Conservation (phyloP, 2,888 invertebrate species). For the Empis stercorea region DNA sequence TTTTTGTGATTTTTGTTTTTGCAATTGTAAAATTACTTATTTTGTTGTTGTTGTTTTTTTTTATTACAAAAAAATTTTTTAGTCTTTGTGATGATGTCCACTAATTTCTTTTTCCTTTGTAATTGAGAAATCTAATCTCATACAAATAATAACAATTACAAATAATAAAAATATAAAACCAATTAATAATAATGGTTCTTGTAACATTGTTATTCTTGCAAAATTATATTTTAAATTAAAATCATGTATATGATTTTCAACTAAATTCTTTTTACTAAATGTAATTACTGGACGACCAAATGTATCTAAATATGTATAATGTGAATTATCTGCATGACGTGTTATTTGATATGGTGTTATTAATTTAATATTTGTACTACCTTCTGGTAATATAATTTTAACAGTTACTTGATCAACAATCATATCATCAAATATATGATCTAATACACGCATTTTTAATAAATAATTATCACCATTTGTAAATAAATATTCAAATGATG, state of each 20-base stretch:
- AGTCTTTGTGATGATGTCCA: background rate
- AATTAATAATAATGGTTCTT: constrained; percentile 85
- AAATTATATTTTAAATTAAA: constrained; percentile 84
- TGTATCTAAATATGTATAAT: constrained; percentile 91
- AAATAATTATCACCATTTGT: constrained; percentile 66
- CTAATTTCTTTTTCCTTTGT: constrained; percentile 48
- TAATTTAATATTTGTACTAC: constrained; percentile 67
- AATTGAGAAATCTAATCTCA: constrained; percentile 92
- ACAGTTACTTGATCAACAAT: constrained; percentile 79
- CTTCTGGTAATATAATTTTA: constrained; percentile 88
- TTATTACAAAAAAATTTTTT: too few species aligned
- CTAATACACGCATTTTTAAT: constrained; percentile 86
- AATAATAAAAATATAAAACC: constrained; percentile 82
- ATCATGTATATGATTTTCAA: constrained; percentile 93
- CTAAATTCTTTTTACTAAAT: constrained; percentile 70
- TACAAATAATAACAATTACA: constrained; percentile 81
- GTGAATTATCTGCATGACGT: constrained; percentile 58
- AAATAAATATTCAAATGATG: constrained; percentile 90
- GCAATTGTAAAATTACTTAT: too few species aligned
- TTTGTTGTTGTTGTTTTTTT: too few species aligned
- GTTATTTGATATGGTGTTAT: constrained; percentile 70
- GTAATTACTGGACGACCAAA: constrained; percentile 82
- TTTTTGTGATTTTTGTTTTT: too few species aligned
- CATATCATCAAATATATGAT: constrained; percentile 96
- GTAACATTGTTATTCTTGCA: constrained; percentile 71